Evolutionary conservation across 2,888 invertebrate species (phyloP), one percentile per base, ranked within the genome.

Genomic region (Metacarcinus magister): DNA sequence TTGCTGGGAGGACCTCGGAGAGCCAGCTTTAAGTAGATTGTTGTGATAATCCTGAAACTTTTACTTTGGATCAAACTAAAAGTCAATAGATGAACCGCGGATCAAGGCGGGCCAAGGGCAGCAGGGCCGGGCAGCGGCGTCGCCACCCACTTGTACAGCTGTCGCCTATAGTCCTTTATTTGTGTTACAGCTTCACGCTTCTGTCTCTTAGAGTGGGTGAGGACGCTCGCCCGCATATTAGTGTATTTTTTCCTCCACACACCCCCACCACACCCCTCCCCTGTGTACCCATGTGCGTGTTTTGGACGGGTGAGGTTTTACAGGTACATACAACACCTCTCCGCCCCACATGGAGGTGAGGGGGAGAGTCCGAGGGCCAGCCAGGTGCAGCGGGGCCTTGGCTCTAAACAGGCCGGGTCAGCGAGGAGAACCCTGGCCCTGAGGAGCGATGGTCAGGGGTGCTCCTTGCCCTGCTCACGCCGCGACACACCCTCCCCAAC

Each of bases 191-290:
- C 95, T 95, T 95, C 67, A 82, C 91, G 91, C 95, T 95, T 95
- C 95, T 91, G 91, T 95, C 90, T 89, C 95, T 67, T 95, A 95
- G 95, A 95, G 91, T 90, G 95, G 95, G 95, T 91, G 43, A 60
- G 32, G 67, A 91, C 39, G 48, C 91, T 44, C 95, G 94, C 60
- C 89, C 46, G 89, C 94, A 43, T 90, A 28, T 89, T 46, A 89
- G 54, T 90, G 54, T 32, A 54, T 60, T 39, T 60, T 39, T 54
- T 87, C 94, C 94, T 94, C 94, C 94, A 44, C 60, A 44, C 91
- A 23, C 75, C 82, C n/a, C 54, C 75, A 39, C 93, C 75, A 75
- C 94, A 75, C 46, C 32, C 44, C 94, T 44, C 93, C 93, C 54
- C 44, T 43, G 32, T 32, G 39, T 54, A 28, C 60, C 92, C 28